These are phyloP conservation scores for Cabera pusaria DNA, from an alignment of 2,888 invertebrate species.

Conservation along the genomic window DNA sequence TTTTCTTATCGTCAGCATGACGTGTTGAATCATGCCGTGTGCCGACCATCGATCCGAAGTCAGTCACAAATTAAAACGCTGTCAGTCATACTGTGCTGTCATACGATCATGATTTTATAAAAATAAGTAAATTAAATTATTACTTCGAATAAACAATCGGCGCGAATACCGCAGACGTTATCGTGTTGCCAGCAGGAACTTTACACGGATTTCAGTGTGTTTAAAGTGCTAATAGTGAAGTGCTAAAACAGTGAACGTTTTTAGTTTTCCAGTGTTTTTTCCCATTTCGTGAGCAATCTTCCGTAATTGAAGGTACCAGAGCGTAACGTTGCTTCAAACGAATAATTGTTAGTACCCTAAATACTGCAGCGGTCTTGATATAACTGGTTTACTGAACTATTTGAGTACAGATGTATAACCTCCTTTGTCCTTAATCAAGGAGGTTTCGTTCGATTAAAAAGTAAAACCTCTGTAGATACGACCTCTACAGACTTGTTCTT, in stretches of 20 bases:
- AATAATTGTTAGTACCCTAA: too few species aligned
- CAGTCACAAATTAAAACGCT: slow-evolving; percentile 70
- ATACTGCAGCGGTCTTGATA: slow-evolving; percentile 53
- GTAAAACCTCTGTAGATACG: too few species aligned
- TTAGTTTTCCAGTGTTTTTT: slow-evolving; percentile 56
- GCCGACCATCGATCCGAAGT: slow-evolving; percentile 59
- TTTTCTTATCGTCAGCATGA: slow-evolving; percentile 62
- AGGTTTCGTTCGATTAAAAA: too few species aligned
- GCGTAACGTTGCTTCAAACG: slow-evolving; percentile 54
- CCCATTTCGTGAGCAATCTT: slow-evolving; percentile 55
- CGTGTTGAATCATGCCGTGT: slow-evolving; percentile 50
- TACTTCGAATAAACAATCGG: slow-evolving; percentile 29
- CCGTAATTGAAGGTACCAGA: slow-evolving; percentile 61
- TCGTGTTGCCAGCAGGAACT: slow-evolving; percentile 33
- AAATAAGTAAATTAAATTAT: slow-evolving; percentile 48
- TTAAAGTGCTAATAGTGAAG: slow-evolving; percentile 31
- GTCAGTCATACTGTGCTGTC: too few species aligned
- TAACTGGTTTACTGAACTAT: background rate
- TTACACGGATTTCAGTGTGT: slow-evolving; percentile 41
- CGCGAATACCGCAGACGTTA: slow-evolving; percentile 33
- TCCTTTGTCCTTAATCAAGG: too few species aligned
- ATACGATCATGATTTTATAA: slow-evolving; percentile 57
- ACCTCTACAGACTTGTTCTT: too few species aligned
- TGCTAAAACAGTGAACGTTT: slow-evolving; percentile 45
- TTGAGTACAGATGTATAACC: too few species aligned